These are phyloP conservation scores for Cladopsammia gracilis DNA, from an alignment of 64 coral and sea anemone species.

Conservation along the genomic window DNA sequence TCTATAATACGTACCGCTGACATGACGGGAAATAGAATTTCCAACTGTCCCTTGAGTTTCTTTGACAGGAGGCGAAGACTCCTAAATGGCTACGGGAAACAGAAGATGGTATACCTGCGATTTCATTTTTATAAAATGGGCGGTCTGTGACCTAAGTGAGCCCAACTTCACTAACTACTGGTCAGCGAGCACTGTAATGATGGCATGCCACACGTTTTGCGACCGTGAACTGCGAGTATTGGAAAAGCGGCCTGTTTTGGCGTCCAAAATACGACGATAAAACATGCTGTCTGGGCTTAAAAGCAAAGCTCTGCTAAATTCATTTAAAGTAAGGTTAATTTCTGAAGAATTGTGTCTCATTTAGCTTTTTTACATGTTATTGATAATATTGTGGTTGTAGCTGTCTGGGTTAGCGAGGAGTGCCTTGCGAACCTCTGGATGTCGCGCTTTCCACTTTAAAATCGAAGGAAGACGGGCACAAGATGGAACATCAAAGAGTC, in stretches of 20 bases:
- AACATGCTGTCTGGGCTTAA: conserved; percentile 27
- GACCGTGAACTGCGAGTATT: background rate
- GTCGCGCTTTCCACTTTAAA: conserved; percentile 88
- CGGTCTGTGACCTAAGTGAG: background rate
- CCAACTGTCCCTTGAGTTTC: no score
- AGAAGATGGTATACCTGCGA: no score
- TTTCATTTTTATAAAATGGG: no score
- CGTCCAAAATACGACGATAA: background rate
- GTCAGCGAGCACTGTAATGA: background rate
- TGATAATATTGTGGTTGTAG: conserved; percentile 8
- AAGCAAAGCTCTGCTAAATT: background rate
- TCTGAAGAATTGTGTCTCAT: background rate
- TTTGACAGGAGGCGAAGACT: no score
- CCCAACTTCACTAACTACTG: background rate
- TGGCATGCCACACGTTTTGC: background rate
- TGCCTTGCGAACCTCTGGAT: conserved; percentile 47
- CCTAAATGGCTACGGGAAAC: no score
- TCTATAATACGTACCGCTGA: no score
- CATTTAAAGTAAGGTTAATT: background rate
- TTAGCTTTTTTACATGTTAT: background rate
- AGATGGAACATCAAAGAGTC: conserved; percentile 81
- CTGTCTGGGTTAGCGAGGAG: conserved; percentile 48
- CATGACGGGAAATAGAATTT: no score
- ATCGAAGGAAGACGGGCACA: conserved; percentile 73
- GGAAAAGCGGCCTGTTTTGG: background rate